Base-by-base conservation (phyloP, 2,888 invertebrate species). In the Eupeodes luniger region DNA sequence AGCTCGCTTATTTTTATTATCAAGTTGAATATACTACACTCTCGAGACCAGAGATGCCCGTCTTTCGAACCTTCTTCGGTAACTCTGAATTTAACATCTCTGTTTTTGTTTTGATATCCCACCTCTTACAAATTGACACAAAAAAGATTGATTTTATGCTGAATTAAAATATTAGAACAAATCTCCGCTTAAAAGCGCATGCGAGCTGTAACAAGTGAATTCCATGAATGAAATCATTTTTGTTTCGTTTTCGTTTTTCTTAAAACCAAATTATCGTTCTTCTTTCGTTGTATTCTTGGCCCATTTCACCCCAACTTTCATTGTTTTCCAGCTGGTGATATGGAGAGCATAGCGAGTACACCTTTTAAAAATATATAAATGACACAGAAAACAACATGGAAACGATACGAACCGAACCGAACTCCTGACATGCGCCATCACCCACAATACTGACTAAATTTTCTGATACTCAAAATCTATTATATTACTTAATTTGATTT, bases 211-310 rank as follows among this genome's bases (percentile, higher is more conserved):
- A 64, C 64, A 74, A 80, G 76, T 83, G 80, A 55, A 80, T 83
- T 87, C 87, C 80, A 87, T 87, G 87, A 87, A 87, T 87, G 87
- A 87, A 87, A 87, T 87, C 87, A 87, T 84, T 80, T 80, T 57
- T 62, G 76, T 72, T 74, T 87, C 79, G 7, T 44, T 83, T 59
- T 82, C 53, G 49, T 66, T 67, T n/a, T 75, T 75, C 49, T 53
- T 19, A n/a, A 27, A 61, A 40, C 44, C 19, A n/a, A 61, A 59
- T 61, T 40, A 40, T 55, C 75, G 44, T 70, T 76, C 55, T 61
- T 55, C 40, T 69, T 57, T 62, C 57, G 27, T 16, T 70, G 14
- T 67, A 49, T n/a, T 47, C 36, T 72, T 57, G 69, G 53, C 78
- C 27, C 2, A 72, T 64, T 86, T 75, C 86, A 87, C 61, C 83